These are phyloP conservation scores for Latrodectus geometricus DNA, from an alignment of 1,140 invertebrate genomes.

Conservation along the genomic window DNA sequence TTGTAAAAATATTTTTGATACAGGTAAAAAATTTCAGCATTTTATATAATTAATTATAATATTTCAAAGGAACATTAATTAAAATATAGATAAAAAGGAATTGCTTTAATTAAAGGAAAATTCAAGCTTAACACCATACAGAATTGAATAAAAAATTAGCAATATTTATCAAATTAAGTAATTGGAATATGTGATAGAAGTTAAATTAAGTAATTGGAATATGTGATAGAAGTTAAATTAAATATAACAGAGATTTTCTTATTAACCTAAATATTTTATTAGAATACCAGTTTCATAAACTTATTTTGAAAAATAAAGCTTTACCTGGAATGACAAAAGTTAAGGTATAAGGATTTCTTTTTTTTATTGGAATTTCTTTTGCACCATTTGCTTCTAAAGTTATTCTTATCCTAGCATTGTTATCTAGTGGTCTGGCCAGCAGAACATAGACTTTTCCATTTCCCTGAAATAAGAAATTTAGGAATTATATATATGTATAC, in stretches of 20 bases:
- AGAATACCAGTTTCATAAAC: neutral
- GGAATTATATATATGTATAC: neutral
- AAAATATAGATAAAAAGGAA: no score
- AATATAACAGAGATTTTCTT: neutral
- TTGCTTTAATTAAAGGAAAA: no score
- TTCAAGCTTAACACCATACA: no score
- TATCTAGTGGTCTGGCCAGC: conserved; percentile 78
- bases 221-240: neutral
- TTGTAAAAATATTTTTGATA: no score
- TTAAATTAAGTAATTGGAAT: no score
- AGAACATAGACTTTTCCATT: conserved; percentile 85
- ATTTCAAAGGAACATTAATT: no score
- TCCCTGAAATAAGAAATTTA: conserved; percentile 72
- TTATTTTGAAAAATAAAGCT: neutral
- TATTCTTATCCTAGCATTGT: conserved; percentile 43
- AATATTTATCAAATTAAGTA: no score
- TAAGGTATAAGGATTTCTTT: conserved; percentile 62
- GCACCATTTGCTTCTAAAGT: conserved; percentile 56
- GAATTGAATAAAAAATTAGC: no score
- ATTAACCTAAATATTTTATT: neutral
- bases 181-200: no score
- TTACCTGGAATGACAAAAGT: conserved; percentile 67
- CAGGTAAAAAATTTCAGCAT: no score
- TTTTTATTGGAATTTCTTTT: conserved; percentile 55
- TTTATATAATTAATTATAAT: no score